Evolutionary conservation across 2,113 vertebrate genomes (phyloP).

Genomic region (Larimichthys crocea): DNA sequence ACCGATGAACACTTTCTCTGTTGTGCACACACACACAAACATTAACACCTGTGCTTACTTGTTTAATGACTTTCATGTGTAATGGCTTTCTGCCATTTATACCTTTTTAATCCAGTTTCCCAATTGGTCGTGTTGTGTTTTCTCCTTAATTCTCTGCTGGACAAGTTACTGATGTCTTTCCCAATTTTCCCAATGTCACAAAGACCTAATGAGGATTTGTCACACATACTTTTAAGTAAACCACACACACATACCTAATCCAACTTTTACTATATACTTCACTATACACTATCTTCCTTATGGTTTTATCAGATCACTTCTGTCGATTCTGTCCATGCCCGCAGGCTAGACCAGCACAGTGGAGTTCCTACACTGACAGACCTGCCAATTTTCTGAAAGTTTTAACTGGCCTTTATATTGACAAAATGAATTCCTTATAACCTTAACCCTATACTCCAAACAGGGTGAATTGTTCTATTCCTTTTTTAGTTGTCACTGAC

Average conservation of each 20-base stretch:
- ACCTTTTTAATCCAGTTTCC: conserved; percentile 57
- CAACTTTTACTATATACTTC: neutral
- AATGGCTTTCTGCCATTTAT: conserved; percentile 65
- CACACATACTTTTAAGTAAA: conserved; percentile 14
- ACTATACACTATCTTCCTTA: neutral
- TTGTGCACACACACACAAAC: neutral
- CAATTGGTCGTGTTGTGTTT: conserved; percentile 28
- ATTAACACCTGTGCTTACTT: neutral
- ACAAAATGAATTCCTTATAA: neutral
- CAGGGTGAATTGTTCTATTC: neutral
- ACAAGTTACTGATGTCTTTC: conserved; percentile 60
- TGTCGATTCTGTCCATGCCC: neutral
- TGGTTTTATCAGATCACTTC: neutral
- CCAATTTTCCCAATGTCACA: conserved; percentile 64
- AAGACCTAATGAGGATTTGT: conserved; percentile 44
- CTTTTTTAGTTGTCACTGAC: neutral
- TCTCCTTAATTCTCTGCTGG: conserved; percentile 54
- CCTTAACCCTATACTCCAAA: neutral
- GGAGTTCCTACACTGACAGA: neutral
- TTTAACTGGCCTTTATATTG: neutral
- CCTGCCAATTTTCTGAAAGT: neutral
- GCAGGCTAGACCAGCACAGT: neutral
- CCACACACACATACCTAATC: neutral
- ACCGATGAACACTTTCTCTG: neutral
- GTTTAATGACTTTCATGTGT: conserved; percentile 15